Base-by-base conservation (phyloP, 2,797 vertebrate species). In the Phaenicophaeus curvirostris region DNA sequence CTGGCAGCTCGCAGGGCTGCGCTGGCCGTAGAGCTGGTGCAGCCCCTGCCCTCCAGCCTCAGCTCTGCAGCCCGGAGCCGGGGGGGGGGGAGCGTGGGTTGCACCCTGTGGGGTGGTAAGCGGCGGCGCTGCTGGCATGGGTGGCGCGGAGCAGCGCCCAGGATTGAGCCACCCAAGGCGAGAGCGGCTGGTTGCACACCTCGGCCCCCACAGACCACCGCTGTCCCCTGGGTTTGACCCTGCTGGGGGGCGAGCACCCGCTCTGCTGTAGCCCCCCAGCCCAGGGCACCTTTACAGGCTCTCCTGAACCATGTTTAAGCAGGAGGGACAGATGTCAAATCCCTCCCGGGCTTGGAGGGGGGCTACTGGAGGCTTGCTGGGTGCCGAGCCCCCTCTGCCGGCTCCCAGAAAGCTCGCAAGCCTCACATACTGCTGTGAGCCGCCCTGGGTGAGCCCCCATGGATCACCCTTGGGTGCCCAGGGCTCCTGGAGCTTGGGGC, bases 371-470 rank as follows among this genome's bases (percentile, higher is more conserved):
- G 73, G n/a, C 85, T 80, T 44, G 30, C 61, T 4, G 59, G 62
- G 58, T 27, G 41, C 83, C 33, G 79, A 85, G 87, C 87, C 94
- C 96, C 96, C 97, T 96, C 98, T 97, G 85, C 96, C 85, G 96
- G 95, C 86, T 50, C 6, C 3, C 20, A 28, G 37, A 72, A 55
- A 55, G 82, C 48, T 85, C 81, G 67, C 69, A 78, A 31, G 75
- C 28, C 2, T 13, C 15, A 61, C 23, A 8, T 18, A 6, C 8
- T 18, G 79, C 39, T 55, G 66, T 3, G 12, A 78, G 24, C 42
- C 0, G 5, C 59, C 6, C 39, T 28, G 67, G 10, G 39, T 21
- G 57, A 82, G 41, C 19, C n/a, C 17, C 2, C 9, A 55, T 19
- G 1, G 11, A 28, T 35, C 72, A 74, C 71, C 19, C 37, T 33